phyloP scores from a whole-genome alignment of 2,888 invertebrate species.

The Unio delphinus region DNA sequence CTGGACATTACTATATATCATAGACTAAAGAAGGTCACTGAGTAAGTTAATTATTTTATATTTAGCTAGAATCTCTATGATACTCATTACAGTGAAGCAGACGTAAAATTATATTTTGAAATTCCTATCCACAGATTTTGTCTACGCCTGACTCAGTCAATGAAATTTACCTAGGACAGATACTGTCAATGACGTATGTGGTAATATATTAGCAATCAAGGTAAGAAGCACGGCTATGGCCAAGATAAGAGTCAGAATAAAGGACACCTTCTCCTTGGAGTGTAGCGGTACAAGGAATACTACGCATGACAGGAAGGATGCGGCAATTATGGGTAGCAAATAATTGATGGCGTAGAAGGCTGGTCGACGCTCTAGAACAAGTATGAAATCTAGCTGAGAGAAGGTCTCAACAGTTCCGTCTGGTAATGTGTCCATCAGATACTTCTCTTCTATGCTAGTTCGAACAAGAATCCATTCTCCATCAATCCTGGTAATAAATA shows the following conservation, averaged over 20 bases:
- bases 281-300: constrained; percentile 20
- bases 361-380: constrained; percentile 15
- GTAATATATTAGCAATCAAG: constrained; percentile 21
- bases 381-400: constrained; percentile 15
- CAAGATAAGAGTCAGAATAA: constrained; percentile 20
- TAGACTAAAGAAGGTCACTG: no score
- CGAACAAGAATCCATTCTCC: constrained; percentile 2
- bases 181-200: constrained; percentile 17
- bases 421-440: background rate
- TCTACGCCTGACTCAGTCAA: no score
- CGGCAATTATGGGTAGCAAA: constrained; percentile 21
- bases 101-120: background rate
- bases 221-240: constrained; percentile 22
- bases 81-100: no score
- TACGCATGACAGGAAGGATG: constrained; percentile 14
- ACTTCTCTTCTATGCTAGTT: background rate
- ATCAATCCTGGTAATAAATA: background rate
- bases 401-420: constrained; percentile 3
- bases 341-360: constrained; percentile 20
- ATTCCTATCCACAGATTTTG: background rate
- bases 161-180: constrained; percentile 20
- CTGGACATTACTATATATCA: no score
- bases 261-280: constrained; percentile 26
- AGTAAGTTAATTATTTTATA: no score
- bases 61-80: no score